These are phyloP conservation scores for Caenorhabditis inopinata DNA, from an alignment of 1,140 invertebrate species.

Conservation along the genomic window DNA sequence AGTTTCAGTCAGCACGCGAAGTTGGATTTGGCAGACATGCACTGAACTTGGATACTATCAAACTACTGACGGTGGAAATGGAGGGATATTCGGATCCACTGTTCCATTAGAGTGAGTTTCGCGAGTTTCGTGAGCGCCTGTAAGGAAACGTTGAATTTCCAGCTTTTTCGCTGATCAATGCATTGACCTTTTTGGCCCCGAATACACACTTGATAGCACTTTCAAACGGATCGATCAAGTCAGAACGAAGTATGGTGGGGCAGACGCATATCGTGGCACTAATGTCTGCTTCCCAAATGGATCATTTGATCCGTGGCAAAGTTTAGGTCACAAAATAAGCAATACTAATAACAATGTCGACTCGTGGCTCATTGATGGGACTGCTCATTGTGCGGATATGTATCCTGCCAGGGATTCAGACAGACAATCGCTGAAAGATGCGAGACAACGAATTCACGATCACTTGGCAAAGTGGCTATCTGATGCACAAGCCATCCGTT, in stretches of 20 bases:
- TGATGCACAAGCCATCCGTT: neutral
- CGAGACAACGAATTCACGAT: neutral
- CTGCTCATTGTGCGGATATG: conserved; percentile 35
- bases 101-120: conserved; percentile 41
- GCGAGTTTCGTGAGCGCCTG: no score
- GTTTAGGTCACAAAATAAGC: conserved; percentile 10
- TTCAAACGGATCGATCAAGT: conserved; percentile 70
- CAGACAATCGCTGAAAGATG: conserved; percentile 16
- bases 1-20: conserved; percentile 64
- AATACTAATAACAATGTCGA: conserved; percentile 6
- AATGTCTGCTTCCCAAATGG: conserved; percentile 47
- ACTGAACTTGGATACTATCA: conserved; percentile 92
- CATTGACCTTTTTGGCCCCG: conserved; percentile 76
- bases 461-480: neutral
- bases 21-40: conserved; percentile 91
- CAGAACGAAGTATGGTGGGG: conserved; percentile 74
- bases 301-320: conserved; percentile 46
- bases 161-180: conserved; percentile 79
- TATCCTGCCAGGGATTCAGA: conserved; percentile 13
- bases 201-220: conserved; percentile 73
- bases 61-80: conserved; percentile 73
- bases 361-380: conserved; percentile 23
- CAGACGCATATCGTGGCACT: conserved; percentile 71
- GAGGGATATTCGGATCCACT: conserved; percentile 46
- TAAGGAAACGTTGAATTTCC: conserved; percentile 58